A percentile compares a stretch with the other conserved stretches of the same genome.
These are phyloP conservation scores for Eremophila alpestris DNA, from an alignment of 2,797 vertebrate genomes.

Conservation along the genomic window DNA sequence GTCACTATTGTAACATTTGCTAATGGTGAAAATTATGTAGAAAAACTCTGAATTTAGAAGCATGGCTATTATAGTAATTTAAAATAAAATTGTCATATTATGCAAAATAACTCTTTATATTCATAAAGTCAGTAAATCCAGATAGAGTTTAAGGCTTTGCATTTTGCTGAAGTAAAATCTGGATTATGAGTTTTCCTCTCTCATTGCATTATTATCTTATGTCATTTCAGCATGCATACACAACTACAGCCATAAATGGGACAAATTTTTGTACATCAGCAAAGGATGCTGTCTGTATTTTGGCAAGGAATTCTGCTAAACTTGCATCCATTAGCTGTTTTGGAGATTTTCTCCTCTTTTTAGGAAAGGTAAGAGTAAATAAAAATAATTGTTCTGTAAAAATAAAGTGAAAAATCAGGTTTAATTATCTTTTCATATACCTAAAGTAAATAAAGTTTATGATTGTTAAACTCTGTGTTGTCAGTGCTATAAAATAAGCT, in stretches of 20 bases:
- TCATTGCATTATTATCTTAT: not conserved
- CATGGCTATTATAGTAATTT: not conserved
- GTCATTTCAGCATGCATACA: conserved; percentile 76
- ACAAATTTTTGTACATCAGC: conserved; percentile 80
- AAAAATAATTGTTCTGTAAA: not conserved
- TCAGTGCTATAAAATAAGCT: not conserved
- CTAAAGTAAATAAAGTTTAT: not conserved
- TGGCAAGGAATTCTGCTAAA: conserved; percentile 66
- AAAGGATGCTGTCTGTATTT: conserved; percentile 65
- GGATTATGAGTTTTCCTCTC: not conserved
- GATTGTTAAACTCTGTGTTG: not conserved
- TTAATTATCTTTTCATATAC: not conserved
- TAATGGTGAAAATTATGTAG: not conserved
- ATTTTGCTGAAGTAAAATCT: not conserved
- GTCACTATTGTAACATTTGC: not conserved
- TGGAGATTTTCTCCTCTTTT: conserved; percentile 77
- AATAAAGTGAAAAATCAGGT: not conserved
- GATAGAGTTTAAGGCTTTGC: not conserved
- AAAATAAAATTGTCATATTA: not conserved
- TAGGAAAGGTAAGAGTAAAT: conserved; percentile 77
- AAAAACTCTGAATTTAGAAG: not conserved
- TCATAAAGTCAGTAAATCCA: not conserved
- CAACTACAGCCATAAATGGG: conserved; percentile 76
- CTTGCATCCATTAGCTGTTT: conserved; percentile 66
- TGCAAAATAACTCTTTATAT: not conserved